phyloP scores from a whole-genome alignment of 2,888 invertebrate genomes.

The Caenorhabditis imperialis region DNA sequence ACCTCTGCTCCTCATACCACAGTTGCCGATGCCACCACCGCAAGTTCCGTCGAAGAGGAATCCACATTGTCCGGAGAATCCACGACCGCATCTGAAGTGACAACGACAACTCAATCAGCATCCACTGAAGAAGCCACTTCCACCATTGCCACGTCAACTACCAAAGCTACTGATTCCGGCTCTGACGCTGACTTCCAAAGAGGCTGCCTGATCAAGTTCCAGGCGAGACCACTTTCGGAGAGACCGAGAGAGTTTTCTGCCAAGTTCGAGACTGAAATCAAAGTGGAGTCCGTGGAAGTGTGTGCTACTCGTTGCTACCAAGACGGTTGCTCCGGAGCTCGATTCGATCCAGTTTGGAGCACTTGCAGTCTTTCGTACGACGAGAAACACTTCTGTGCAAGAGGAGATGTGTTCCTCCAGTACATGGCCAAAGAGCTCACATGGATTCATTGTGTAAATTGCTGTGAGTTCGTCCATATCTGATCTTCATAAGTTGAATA shows the following conservation, averaged over 20 bases:
- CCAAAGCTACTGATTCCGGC: neutral
- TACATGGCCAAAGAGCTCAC: conserved; percentile 61
- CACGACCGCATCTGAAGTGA: conserved; percentile 4
- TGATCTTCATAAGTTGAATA: neutral
- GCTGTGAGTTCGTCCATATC: conserved; percentile 54
- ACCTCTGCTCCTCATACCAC: conserved; percentile 21
- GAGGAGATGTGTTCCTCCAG: conserved; percentile 60
- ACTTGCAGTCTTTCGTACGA: conserved; percentile 71
- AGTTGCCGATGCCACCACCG: conserved; percentile 13
- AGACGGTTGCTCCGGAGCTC: conserved; percentile 73
- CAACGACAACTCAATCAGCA: conserved; percentile 3
- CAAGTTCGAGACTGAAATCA: conserved; percentile 61
- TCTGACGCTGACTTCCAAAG: conserved; percentile 33
- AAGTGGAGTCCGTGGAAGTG: conserved; percentile 64
- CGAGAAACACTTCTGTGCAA: conserved; percentile 65
- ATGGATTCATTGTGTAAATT: conserved; percentile 74
- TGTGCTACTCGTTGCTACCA: conserved; percentile 72
- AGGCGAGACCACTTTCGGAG: conserved; percentile 59
- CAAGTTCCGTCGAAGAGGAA: conserved; percentile 1
- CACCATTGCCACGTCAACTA: conserved; percentile 4
- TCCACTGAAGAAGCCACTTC: neutral
- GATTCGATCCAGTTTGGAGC: conserved; percentile 63
- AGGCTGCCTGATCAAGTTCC: conserved; percentile 72
- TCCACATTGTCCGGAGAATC: neutral
- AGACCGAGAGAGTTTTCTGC: conserved; percentile 66